phyloP scores from a whole-genome alignment of 2,888 invertebrate genomes.

The Cheilosia urbana region DNA sequence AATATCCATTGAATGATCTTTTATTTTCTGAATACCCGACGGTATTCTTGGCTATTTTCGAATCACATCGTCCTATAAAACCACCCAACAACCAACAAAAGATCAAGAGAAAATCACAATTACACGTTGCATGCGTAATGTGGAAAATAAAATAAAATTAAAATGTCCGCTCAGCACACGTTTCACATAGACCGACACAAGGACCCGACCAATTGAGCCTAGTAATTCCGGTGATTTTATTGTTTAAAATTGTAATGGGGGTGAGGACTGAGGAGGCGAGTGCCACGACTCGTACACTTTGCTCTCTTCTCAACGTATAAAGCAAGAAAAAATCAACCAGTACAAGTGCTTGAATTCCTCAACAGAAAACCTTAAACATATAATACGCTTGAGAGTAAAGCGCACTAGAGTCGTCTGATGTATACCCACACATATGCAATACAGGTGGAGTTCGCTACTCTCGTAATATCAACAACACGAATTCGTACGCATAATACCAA shows the following conservation, averaged over 20 bases:
- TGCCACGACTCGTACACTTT: not conserved
- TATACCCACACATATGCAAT: constrained; percentile 3
- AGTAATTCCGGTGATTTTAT: constrained; percentile 67
- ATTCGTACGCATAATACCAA: constrained; percentile 71
- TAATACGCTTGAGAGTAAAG: constrained; percentile 14
- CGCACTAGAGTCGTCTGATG: not conserved
- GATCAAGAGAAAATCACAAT: constrained; percentile 50
- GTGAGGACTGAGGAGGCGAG: not conserved
- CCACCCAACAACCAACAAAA: not conserved
- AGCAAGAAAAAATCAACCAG: constrained; percentile 24
- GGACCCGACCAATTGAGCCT: constrained; percentile 25
- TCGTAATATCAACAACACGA: constrained; percentile 55
- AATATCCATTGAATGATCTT: too few relatives aligned
- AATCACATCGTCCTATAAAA: not conserved
- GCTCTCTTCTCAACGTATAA: constrained; percentile 6
- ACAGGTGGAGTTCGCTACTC: constrained; percentile 19
- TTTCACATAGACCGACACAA: constrained; percentile 51
- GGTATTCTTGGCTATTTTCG: too few relatives aligned
- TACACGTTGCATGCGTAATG: constrained; percentile 40
- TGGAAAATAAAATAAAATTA: not conserved
- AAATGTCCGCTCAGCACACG: constrained; percentile 13
- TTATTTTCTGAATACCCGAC: too few relatives aligned
- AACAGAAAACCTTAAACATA: constrained; percentile 52
- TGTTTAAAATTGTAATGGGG: constrained; percentile 55
- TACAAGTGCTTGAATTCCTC: constrained; percentile 40